A percentile compares a stretch with the other conserved stretches of the same genome.
phyloP scores from a whole-genome alignment of 1,140 invertebrate genomes.

The Lordiphosa clarofinis region DNA sequence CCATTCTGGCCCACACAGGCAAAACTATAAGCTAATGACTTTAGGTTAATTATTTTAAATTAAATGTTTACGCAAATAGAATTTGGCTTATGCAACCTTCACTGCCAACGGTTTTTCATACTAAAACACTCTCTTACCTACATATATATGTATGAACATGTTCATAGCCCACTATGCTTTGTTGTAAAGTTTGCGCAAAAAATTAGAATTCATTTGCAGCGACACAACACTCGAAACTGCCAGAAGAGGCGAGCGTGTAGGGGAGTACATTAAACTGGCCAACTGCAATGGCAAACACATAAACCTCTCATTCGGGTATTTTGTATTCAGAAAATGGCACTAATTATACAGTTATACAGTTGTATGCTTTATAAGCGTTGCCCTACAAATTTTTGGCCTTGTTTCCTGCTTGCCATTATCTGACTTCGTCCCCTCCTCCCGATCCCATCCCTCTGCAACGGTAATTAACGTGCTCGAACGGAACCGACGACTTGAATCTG shows the following conservation, averaged over 20 bases:
- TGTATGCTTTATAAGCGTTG: conserved; percentile 40
- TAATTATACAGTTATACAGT: conserved; percentile 72
- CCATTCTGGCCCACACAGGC: too few relatives aligned
- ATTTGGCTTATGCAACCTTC: conserved; percentile 3
- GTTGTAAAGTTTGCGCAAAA: conserved; percentile 60
- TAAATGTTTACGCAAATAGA: background rate
- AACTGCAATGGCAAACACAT: conserved; percentile 34
- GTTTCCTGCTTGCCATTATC: conserved; percentile 61
- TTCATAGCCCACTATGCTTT: conserved; percentile 25
- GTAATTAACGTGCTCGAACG: conserved; percentile 76
- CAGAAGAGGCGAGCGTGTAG: conserved; percentile 9
- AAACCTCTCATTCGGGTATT: conserved; percentile 66
- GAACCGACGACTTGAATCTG: conserved; percentile 71
- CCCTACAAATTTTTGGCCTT: conserved; percentile 58
- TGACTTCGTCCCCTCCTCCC: conserved; percentile 9
- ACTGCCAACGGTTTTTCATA: conserved; percentile 12
- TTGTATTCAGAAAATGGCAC: conserved; percentile 68
- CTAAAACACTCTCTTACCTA: background rate
- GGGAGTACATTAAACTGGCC: conserved; percentile 45
- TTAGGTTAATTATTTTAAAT: too few relatives aligned
- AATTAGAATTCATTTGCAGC: conserved; percentile 72
- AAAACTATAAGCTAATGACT: too few relatives aligned
- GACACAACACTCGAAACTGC: conserved; percentile 35
- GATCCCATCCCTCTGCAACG: conserved; percentile 28
- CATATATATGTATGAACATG: background rate